Base-by-base conservation (phyloP, 2,888 invertebrate genomes). In the Amblyteles armatorius region DNA sequence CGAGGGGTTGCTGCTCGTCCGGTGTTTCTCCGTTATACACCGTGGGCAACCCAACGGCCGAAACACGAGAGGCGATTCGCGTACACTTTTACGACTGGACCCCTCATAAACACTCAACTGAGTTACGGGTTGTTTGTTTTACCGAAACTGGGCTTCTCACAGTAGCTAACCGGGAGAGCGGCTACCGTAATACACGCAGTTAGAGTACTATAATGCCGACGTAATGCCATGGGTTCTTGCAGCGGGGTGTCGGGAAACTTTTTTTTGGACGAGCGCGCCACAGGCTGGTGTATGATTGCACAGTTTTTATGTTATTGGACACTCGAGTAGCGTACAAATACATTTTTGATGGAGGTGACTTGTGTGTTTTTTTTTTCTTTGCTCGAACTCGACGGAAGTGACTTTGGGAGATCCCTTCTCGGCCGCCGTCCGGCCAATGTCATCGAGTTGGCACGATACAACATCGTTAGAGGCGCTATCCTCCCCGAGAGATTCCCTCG, bases 81-180 rank as follows among this genome's bases (percentile, higher is more conserved):
- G 92, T 89, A 90, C 82, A 79, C 91, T 92, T 93, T 93, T 93
- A 93, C 92, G 92, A 92, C 89, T 89, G 86, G 71, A 88, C 88
- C 89, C 88, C 91, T 93, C 93, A 91, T 93, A 93, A 93, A 93
- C 93, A 92, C 93, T 91, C 92, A 44, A 89, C 91, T 90, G 91
- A 93, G 92, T 93, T 93, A 93, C 92, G 92, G 91, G 89, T 92
- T 93, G 92, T 93, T 93, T 92, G 92, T 90, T 90, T 88, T 89
- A 87, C 89, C 88, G 88, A 90, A 91, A 92, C 90, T 90, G 86
- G 90, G 88, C 90, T 90, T 82, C 84, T 74, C 73, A 26, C 81
- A 65, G 81, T 36, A 67, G 83, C 79, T 22, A 73, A 67, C 48
- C 44, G 77, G 68, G 52, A 13, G 50, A 72, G 71, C 57, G 1